Evolutionary conservation across 2,888 invertebrate genomes (phyloP), one percentile per base, ranked within the genome.

Genomic region (Noctua janthe): DNA sequence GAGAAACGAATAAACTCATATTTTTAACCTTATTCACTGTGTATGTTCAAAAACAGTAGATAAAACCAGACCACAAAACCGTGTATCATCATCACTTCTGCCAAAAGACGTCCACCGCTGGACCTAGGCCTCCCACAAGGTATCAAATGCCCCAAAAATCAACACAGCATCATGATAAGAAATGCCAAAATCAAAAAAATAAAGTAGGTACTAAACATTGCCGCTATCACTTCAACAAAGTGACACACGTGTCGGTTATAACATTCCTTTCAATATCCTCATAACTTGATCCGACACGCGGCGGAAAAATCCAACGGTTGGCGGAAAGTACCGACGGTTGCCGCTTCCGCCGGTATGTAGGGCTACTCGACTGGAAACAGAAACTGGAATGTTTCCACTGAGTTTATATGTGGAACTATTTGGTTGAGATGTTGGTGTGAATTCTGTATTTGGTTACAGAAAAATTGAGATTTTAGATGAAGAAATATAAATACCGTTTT

Each of bases 231-330:
- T 49, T 29, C 8, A 23, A 49, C 8, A 71, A 73, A 70, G 23
- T 73, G 23, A 54, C 17, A 59, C 20, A 56, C 56, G 62, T 54
- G 23, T 39, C 70, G 15, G 47, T 3, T 62, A 51, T 17, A 62
- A 49, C 51, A 76, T 64, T 64, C 47, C 64, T 74, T 71, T 70
- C 62, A 69, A 79, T 74, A 84, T 70, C 54, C 70, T 64, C 62
- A 69, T 78, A 80, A 67, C 69, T 76, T 20, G 78, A 76, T 70
- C 76, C 51, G 70, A 84, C 76, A 66, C 5, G 62, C 35, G 51
- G 15, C 76, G 78, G 87, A 76, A 84, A 81, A 84, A 66, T 62
- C 78, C 51, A 74, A 70, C 73, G 49, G 35, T 64, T 59, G 47
- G 17, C 51, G 23, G 81, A 81, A 75, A 80, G 39, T 56, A 5